Evolutionary conservation across 2,888 invertebrate species (phyloP), one percentile per base, ranked within the genome.

Genomic region (Drosophila fulvimacula): DNA sequence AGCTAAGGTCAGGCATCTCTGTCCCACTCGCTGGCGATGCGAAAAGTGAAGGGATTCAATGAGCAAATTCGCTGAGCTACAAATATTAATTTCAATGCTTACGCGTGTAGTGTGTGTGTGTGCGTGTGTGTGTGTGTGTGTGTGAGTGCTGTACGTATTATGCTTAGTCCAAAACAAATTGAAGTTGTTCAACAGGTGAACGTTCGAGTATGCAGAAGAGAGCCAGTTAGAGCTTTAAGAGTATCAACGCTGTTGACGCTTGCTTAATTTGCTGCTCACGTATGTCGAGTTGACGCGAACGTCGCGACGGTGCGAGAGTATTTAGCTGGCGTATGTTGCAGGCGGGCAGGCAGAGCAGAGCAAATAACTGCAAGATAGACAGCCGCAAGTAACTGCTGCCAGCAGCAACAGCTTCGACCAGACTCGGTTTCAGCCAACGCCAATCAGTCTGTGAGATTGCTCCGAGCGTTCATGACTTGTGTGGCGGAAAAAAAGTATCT

Each of bases 11-110:
- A 76, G 9, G 21, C 34, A 15, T 51, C 36, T 55, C 24, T 44
- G 9, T 49, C 34, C 7, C 39, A 39, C 27, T 21, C 44, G 24
- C 51, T n/a, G 51, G 53, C 57, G 24, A 48, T 36, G 71, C 72
- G 38, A 85, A 87, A 82, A 82, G 82, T 82, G 82, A 82, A 82
- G 88, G 82, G 79, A 84, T 87, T 79, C 79, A 84, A 49, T 81
- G 65, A 68, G 46, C 56, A 70, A 51, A 63, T 71, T 67, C 59
- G 67, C 62, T 38, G 64, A 71, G 80, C 61, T 36, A n/a, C n/a
- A n/a, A 53, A 52, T 59, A 61, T 63, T 69, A 57, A 69, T 69
- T 71, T 69, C 60, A 69, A 66, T 76, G 24, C 57, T 36, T n/a
- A 19, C 17, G 17, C 15, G 7, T 81, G 89, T 10, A 9, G 30